These are phyloP conservation scores for Poeciliopsis infans DNA, from an alignment of 2,797 vertebrate species.

Conservation along the genomic window DNA sequence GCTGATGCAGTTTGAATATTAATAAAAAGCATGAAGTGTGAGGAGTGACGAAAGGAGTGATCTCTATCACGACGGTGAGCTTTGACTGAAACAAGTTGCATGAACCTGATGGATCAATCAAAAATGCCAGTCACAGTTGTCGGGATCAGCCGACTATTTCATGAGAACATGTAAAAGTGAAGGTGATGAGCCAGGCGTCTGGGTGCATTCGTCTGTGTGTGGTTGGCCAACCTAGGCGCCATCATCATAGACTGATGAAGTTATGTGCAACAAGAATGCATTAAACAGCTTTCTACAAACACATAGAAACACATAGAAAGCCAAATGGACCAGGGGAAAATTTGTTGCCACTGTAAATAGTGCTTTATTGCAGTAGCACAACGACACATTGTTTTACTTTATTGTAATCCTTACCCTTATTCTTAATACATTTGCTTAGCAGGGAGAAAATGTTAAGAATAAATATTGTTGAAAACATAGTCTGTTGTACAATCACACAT, in stretches of 20 bases:
- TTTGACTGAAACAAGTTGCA: constrained; percentile 16
- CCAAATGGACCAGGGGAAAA: background rate
- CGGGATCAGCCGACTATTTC: constrained; percentile 27
- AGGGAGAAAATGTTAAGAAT: background rate
- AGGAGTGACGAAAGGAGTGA: constrained; percentile 3
- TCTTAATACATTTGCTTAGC: background rate
- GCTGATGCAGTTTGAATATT: constrained; percentile 7
- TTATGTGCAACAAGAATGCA: background rate
- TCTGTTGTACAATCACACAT: background rate
- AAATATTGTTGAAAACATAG: background rate
- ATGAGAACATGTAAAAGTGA: background rate
- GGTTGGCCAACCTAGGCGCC: background rate
- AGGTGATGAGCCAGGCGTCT: background rate
- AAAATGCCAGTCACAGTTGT: constrained; percentile 19
- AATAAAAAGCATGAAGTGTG: constrained; percentile 8
- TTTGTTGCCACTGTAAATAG: background rate
- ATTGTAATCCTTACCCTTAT: background rate
- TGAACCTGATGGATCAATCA: constrained; percentile 18
- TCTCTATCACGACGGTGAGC: background rate
- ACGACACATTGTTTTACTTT: background rate
- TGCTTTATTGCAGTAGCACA: background rate
- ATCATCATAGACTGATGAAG: background rate
- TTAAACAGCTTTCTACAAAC: background rate
- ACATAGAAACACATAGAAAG: background rate
- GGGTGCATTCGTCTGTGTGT: background rate